These are phyloP conservation scores for Macrophya alboannulata DNA, from an alignment of 2,888 invertebrate species.

Conservation along the genomic window DNA sequence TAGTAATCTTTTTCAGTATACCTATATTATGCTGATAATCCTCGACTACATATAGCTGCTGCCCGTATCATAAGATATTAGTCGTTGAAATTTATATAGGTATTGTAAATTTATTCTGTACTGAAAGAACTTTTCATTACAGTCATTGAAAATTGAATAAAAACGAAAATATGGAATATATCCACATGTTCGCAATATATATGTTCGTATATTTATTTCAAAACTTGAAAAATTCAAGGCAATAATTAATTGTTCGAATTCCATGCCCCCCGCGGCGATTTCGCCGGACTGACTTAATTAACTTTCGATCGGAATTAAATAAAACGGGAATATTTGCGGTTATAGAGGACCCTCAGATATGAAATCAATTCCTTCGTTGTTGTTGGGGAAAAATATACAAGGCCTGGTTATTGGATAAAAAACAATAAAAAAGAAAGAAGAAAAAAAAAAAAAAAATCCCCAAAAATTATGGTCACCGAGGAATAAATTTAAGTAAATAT, in stretches of 20 bases:
- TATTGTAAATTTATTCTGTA: too few relatives aligned
- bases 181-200: not conserved
- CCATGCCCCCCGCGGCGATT: not conserved
- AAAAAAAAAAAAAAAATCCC: too few relatives aligned
- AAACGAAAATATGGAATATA: not conserved
- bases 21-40: too few relatives aligned
- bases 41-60: too few relatives aligned
- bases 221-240: not conserved
- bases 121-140: too few relatives aligned
- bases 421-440: not conserved
- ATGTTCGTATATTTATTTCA: not conserved
- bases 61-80: too few relatives aligned
- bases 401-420: not conserved
- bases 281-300: slow-evolving; percentile 18
- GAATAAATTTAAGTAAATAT: not conserved
- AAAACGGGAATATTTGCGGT: slow-evolving; percentile 33
- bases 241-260: slow-evolving; percentile 3
- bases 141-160: not conserved
- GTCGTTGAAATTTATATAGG: too few relatives aligned
- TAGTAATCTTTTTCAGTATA: not conserved
- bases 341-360: not conserved
- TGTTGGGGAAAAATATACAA: not conserved
- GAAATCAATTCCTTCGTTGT: not conserved
- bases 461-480: not conserved
- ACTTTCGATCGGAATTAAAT: slow-evolving; percentile 22